Conservation (phyloP, 2,113 vertebrate genomes). For the Gallinago jamesoni region DNA sequence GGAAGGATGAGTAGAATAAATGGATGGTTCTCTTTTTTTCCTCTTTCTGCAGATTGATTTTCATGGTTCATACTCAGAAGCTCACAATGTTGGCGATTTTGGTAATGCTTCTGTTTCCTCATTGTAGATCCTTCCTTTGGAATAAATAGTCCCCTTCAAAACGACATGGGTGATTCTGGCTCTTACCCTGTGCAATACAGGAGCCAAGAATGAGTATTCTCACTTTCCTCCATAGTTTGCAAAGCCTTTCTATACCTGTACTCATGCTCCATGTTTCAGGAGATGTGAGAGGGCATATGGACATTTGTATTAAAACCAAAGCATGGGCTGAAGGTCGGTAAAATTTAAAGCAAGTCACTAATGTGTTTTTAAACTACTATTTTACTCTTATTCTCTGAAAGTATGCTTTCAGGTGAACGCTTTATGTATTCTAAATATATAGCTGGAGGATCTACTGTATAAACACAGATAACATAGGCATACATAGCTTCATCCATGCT, state of each 20-base stretch:
- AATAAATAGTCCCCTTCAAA: not conserved
- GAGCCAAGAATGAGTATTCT: not conserved
- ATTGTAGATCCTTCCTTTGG: not conserved
- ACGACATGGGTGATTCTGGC: not conserved
- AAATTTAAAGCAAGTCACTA: not conserved
- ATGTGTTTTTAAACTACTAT: not conserved
- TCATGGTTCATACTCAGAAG: constrained; percentile 73
- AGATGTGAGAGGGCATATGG: not conserved
- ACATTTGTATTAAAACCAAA: not conserved
- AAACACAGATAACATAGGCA: not conserved
- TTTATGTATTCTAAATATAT: not conserved
- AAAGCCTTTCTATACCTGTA: not conserved
- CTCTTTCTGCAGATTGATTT: constrained; percentile 76
- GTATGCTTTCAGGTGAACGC: not conserved
- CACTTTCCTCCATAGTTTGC: not conserved
- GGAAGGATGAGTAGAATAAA: not conserved
- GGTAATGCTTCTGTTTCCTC: constrained; percentile 67
- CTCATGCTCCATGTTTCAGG: not conserved
- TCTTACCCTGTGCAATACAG: not conserved
- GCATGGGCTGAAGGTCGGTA: not conserved
- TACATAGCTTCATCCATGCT: not conserved
- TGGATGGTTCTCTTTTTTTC: not conserved
- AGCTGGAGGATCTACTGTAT: not conserved
- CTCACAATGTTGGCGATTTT: constrained; percentile 76
- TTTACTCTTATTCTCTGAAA: not conserved